Evolutionary conservation across 37 sponge, comb jelly and placozoan genomes (phyloP).

Genomic region (Beroe ovata): DNA sequence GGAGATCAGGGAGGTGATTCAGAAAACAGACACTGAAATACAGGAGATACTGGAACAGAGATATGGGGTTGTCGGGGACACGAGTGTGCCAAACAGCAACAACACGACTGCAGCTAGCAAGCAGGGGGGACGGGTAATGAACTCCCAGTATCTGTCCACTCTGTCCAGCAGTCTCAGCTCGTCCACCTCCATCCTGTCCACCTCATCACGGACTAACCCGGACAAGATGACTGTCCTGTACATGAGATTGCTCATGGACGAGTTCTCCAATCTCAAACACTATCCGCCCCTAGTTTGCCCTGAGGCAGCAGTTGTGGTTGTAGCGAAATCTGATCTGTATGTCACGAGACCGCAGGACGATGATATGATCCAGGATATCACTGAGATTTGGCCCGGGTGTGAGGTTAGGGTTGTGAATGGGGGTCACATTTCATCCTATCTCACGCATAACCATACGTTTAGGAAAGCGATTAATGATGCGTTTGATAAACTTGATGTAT

Average conservation of each 20-base stretch:
- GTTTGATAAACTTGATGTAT: slow-evolving; percentile 30
- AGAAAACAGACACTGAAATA: slow-evolving; percentile 20
- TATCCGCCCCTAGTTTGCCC: slow-evolving; percentile 25
- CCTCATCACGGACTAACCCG: background rate
- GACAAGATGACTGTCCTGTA: slow-evolving; percentile 21
- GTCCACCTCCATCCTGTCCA: background rate
- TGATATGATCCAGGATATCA: slow-evolving; percentile 88
- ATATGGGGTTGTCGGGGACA: background rate
- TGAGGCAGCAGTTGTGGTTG: slow-evolving; percentile 47
- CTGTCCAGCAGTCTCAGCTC: slow-evolving; percentile 33
- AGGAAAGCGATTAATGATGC: slow-evolving; percentile 64
- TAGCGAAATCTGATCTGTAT: slow-evolving; percentile 36
- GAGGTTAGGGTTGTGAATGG: slow-evolving; percentile 77
- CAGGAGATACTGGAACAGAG: slow-evolving; percentile 42
- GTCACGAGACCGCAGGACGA: slow-evolving; percentile 36
- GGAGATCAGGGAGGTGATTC: slow-evolving; percentile 46
- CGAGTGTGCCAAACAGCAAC: background rate
- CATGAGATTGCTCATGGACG: slow-evolving; percentile 60
- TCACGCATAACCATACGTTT: slow-evolving; percentile 43
- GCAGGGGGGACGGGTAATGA: background rate
- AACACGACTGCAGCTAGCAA: background rate
- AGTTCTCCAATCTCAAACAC: slow-evolving; percentile 60
- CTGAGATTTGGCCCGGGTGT: slow-evolving; percentile 84
- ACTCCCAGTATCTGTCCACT: slow-evolving; percentile 15
- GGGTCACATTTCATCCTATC: slow-evolving; percentile 75